These are phyloP conservation scores for Alectura lathami DNA, from an alignment of 2,113 vertebrate species.

Conservation along the genomic window DNA sequence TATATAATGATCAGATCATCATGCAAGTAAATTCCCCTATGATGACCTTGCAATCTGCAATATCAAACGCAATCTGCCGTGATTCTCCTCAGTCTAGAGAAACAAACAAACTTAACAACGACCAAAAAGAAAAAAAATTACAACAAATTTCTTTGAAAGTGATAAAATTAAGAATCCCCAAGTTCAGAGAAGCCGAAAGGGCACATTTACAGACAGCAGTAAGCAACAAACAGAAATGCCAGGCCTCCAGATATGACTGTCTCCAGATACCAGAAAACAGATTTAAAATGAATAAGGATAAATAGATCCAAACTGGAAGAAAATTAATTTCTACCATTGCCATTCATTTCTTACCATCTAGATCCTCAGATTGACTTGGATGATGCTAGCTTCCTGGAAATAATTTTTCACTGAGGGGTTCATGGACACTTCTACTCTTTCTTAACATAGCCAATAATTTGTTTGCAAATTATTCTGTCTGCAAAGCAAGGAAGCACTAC, in stretches of 20 bases:
- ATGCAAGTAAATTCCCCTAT: background rate
- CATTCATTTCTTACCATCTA: background rate
- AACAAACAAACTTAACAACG: too few species aligned
- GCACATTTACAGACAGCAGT: background rate
- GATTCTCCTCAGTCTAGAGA: background rate
- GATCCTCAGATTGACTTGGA: background rate
- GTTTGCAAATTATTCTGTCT: background rate
- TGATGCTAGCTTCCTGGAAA: background rate
- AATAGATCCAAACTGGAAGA: background rate
- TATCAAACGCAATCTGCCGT: background rate
- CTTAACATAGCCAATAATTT: background rate
- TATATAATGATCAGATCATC: background rate
- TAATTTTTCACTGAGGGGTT: background rate
- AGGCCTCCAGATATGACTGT: fast-evolving
- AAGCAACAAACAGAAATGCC: background rate
- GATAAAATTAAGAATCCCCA: background rate
- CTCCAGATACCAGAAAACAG: background rate
- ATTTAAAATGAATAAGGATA: background rate
- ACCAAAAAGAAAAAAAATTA: background rate
- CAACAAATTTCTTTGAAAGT: background rate
- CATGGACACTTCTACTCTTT: background rate
- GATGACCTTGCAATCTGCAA: background rate
- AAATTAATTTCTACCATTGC: background rate
- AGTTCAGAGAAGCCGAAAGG: background rate
- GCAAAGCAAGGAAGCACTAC: background rate